Evolutionary conservation across 2,797 vertebrate genomes (phyloP), one percentile per base, ranked within the genome.

Genomic region (Acrossocheilus fasciatus): DNA sequence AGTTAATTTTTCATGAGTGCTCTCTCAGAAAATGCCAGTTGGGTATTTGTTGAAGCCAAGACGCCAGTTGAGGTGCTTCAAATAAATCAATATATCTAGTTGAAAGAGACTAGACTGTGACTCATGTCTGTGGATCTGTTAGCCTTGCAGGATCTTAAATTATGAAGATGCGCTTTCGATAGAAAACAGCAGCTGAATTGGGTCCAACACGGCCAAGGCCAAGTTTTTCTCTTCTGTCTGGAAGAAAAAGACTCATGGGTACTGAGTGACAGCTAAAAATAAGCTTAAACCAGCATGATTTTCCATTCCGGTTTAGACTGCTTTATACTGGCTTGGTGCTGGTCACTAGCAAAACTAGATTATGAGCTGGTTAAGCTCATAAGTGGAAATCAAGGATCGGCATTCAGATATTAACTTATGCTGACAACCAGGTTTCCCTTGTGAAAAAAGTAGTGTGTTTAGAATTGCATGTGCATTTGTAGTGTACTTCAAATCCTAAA

Each of bases 21-120:
- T 81, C 78, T 75, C 76, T 30, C 84, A 73, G 85, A 77, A 80
- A 89, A 88, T 84, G 69, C 80, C 82, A 88, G 82, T 85, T 57
- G 88, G 88, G 70, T 73, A 75, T 66, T 74, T 57, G 73, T 80
- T 83, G 54, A 89, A 85, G 79, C 75, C 62, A 81, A 54, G 54
- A 86, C 17, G 15, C 69, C 74, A 43, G 43, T 76, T 73, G 52
- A 84, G 76, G 70, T 54, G 79, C 72, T 70, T 70, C 64, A 83
- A 74, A 34, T 62, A 83, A 81, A 87, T 86, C 83, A 83, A 86
- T 79, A 86, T 5, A 68, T 86, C 69, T 7, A 62, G 50, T 70
- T 68, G 78, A 79, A 20, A 72, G 54, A 50, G 50, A 78, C 64
- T 74, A 39, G 82, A 77, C 23, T 12, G 79, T 73, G 52, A 18